Base-by-base conservation (phyloP, 2,888 invertebrate genomes). In the Ptycholaimellus sp. region DNA sequence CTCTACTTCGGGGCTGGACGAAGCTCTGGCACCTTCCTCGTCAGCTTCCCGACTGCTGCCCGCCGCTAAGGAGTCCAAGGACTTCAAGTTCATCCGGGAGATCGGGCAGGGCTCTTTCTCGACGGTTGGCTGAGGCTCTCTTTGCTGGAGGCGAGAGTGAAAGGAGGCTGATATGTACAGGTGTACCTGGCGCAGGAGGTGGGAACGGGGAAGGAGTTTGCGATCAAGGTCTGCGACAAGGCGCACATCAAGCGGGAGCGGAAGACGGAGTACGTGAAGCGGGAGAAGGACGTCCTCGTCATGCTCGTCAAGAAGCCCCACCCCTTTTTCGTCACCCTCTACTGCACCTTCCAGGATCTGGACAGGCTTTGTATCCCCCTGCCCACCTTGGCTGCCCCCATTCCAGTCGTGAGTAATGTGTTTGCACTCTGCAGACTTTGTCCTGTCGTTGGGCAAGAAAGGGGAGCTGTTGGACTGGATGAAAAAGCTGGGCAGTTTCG, bases 41-140 rank as follows among this genome's bases (percentile, higher is more conserved):
- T n/a, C n/a, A n/a, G n/a, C n/a, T n/a, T n/a, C n/a, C n/a, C n/a
- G n/a, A n/a, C n/a, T n/a, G n/a, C n/a, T n/a, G n/a, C n/a, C n/a
- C n/a, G n/a, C n/a, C 72, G 17, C 72, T n/a, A n/a, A n/a, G n/a
- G n/a, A n/a, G n/a, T n/a, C 81, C 38, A 73, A 74, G 56, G 87
- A 93, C 64, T 93, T 78, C 60, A 75, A 79, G 53, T 96, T 96
- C 65, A 81, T 83, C 40, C 81, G 80, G 66, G 71, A 78, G 44
- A 76, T 96, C 51, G 93, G 93, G 45, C 90, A 93, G 62, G 93
- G 93, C 45, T 85, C 87, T 59, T 96, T 80, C 62, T 87, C 87
- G 52, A 80, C 78, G 42, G 93, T 73, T 55, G 63, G 44, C 41
- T 13, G 14, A 27, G 9, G 11, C 9, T 27, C 23, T 18, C 11